Conservation (phyloP, 2,888 invertebrate genomes). For the Unio delphinus region DNA sequence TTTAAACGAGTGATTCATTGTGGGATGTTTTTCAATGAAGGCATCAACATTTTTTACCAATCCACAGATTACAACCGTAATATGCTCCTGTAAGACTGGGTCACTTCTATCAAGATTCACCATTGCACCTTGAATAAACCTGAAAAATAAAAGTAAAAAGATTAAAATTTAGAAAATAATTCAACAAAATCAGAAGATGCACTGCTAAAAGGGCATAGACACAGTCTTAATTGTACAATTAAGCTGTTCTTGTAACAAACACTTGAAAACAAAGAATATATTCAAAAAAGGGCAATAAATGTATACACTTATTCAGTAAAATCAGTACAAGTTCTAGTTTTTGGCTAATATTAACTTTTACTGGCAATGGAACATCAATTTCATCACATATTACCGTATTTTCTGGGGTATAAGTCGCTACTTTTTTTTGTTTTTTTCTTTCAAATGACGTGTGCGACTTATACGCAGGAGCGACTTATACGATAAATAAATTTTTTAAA, state of each 20-base stretch:
- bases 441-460: too few relatives aligned
- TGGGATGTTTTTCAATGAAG: constrained; percentile 80
- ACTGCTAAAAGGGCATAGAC: background rate
- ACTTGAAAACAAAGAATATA: too few relatives aligned
- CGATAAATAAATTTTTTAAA: too few relatives aligned
- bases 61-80: constrained; percentile 83
- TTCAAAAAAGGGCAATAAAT: too few relatives aligned
- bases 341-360: too few relatives aligned
- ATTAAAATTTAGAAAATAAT: background rate
- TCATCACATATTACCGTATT: too few relatives aligned
- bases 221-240: background rate
- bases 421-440: too few relatives aligned
- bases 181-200: background rate
- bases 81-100: constrained; percentile 86
- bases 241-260: background rate
- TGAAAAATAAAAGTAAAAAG: constrained; percentile 66
- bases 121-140: constrained; percentile 90
- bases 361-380: too few relatives aligned
- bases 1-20: constrained; percentile 78
- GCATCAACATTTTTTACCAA: constrained; percentile 82
- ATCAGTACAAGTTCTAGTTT: too few relatives aligned
- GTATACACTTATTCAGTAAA: too few relatives aligned
- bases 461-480: too few relatives aligned
- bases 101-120: constrained; percentile 84
- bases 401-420: too few relatives aligned